Base-by-base conservation (phyloP, 2,888 invertebrate species). In the Drosophila meridionalis region DNA sequence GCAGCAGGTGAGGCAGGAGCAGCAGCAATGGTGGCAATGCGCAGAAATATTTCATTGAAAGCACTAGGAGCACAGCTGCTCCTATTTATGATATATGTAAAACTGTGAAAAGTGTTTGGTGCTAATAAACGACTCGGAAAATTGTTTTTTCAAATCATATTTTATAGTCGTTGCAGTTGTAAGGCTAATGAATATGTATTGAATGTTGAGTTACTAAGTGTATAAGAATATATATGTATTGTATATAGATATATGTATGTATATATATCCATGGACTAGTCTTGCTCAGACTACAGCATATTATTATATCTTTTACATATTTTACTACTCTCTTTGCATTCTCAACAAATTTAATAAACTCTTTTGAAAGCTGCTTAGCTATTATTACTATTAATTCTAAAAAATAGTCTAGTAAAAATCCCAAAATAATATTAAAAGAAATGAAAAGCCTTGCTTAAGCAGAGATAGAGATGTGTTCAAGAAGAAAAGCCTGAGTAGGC, bases 11-110 rank as follows among this genome's bases (percentile, higher is more conserved):
- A 7, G 7, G 36, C 36, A 53, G 12, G 43, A 53, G 69, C 66
- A 48, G 26, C 20, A 42, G 20, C n/a, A 26, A 26, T n/a, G 7
- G 9, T 9, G 1, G 55, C 42, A 56, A 20, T 57, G 34, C 47
- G 26, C 55, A 42, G 32, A 45, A 43, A 60, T 70, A 68, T 70
- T 50, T 68, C 60, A 70, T 45, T 57, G 40, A 20, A 28, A 57
- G 59, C 60, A 47, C 50, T 56, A 14, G 12, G 28, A 38, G 71
- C 58, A 53, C 59, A 69, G 48, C 5, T 59, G 30, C 7, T 40
- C 34, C 45, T 61, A 57, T 61, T 69, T 69, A 69, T 70, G 20
- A 60, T 60, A 34, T 67, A 28, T 47, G 47, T 9, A 47, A 36
- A 56, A 2, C 55, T 55, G 48, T 12, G 14, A 20, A 20, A 30